Conservation (phyloP, 2,888 invertebrate species). For the Phaedon cochleariae region DNA sequence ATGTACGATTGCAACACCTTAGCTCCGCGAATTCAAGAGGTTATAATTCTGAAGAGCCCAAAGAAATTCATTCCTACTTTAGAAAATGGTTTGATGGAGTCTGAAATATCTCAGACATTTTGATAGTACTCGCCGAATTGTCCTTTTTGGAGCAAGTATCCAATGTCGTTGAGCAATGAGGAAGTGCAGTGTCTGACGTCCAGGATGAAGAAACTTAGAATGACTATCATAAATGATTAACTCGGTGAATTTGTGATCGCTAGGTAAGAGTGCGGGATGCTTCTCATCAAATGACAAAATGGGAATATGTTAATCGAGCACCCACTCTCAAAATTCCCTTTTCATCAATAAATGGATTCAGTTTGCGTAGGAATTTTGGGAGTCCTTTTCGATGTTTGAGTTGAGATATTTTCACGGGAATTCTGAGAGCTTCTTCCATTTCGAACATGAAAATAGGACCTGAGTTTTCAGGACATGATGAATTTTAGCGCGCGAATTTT, state of each 20-base stretch:
- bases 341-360: constrained; percentile 30
- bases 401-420: not conserved
- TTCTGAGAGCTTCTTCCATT: not conserved
- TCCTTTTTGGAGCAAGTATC: constrained; percentile 13
- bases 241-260: constrained; percentile 9
- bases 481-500: not conserved
- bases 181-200: constrained; percentile 7
- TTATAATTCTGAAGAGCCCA: not conserved
- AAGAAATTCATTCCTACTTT: not conserved
- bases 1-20: constrained; percentile 14
- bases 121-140: not conserved
- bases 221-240: constrained; percentile 13
- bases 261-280: constrained; percentile 9
- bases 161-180: constrained; percentile 11
- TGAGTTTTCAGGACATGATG: not conserved
- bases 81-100: constrained; percentile 10
- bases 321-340: constrained; percentile 28
- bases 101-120: not conserved
- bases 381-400: not conserved
- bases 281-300: constrained; percentile 23
- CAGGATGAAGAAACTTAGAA: constrained; percentile 6
- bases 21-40: not conserved
- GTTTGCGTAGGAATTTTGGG: constrained; percentile 15
- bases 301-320: constrained; percentile 21
- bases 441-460: not conserved